Evolutionary conservation across 2,797 vertebrate genomes (phyloP), one percentile per base, ranked within the genome.

Genomic region (Tragopan temminckii): DNA sequence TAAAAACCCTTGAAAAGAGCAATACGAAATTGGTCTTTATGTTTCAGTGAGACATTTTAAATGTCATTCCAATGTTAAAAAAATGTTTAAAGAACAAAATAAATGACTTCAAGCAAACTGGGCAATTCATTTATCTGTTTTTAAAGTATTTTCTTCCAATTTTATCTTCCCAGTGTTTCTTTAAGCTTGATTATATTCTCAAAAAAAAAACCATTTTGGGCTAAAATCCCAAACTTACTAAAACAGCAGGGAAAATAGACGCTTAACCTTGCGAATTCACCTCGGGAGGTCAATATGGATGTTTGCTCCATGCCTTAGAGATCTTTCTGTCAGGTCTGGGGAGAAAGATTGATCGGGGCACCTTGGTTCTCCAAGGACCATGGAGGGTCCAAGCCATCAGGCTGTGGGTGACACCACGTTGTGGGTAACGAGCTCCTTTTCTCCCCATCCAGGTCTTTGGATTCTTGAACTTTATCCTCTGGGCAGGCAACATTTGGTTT

Each of bases 401-500:
- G 8, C 5, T 64, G 64, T 74, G 16, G 88, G 36, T 40, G 82
- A 57, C 74, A 50, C 6, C 0, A 0, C 1, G 18, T 68, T 88
- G 20, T 35, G 2, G 6, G 16, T 97, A 70, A 97, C 0, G 0
- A 66, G 12, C 25, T 95, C 16, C 55, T 97, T 78, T 97, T 87
- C 33, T 97, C 85, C 86, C 94, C 89, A 46, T 95, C 80, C 87
- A 99, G 99, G 98, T 98, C 62, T 99, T 99, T 95, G 99, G 99
- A 83, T 99, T 99, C 98, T 98, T 99, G 96, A 99, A 99, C 98
- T 99, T 99, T 94, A 98, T 99, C 86, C 98, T 99, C 38, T 99
- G 99, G 99, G 99, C 99, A 91, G 99, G 99, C 94, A 99, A 99
- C 97, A 99, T 99, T 97, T 99, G 99, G 99, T 99, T 99, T 97